Evolutionary conservation across 2,888 invertebrate genomes (phyloP), one percentile per base, ranked within the genome.

Genomic region (Pycnomerus fuliginosus): DNA sequence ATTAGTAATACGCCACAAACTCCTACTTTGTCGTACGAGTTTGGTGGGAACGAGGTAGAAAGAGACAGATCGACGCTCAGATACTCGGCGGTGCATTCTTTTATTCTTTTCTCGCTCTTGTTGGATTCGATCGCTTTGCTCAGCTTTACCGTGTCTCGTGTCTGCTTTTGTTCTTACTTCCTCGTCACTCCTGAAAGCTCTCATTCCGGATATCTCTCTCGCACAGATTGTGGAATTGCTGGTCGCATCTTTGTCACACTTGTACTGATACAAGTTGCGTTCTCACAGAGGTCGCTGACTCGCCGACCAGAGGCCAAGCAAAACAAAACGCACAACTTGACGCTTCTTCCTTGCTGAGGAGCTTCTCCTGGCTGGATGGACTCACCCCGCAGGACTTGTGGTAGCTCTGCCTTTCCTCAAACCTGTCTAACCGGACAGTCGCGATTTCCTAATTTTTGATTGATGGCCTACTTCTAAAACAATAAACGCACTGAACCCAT

Each of bases 181-280:
- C 58, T 63, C 60, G 60, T 65, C 63, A 52, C 62, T 58, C 61
- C 55, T 52, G 55, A 53, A 48, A 48, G 56, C 56, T 50, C 51
- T 43, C 48, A 51, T 35, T 39, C 41, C 24, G 11, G 41, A 48
- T 74, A 76, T 12, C 77, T 74, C 74, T 71, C 71, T 76, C 71
- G 71, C 69, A 73, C 70, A 67, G 69, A 74, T 76, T 74, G 69
- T 75, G 70, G 71, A 70, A 73, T 70, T 49, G 36, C 47, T 73
- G 73, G 70, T 70, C 74, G 75, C 74, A 74, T 76, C 76, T 76
- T 73, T 71, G 73, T 70, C 72, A 73, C 71, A 73, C 60, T 49
- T 46, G 46, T 43, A 45, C 50, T 55, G 56, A 54, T 56, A 56
- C 60, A 55, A 64, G 62, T 57, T 59, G 65, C 62, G 70, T 71